Evolutionary conservation across 1,140 invertebrate genomes (phyloP).

Genomic region (Caenorhabditis remanei): DNA sequence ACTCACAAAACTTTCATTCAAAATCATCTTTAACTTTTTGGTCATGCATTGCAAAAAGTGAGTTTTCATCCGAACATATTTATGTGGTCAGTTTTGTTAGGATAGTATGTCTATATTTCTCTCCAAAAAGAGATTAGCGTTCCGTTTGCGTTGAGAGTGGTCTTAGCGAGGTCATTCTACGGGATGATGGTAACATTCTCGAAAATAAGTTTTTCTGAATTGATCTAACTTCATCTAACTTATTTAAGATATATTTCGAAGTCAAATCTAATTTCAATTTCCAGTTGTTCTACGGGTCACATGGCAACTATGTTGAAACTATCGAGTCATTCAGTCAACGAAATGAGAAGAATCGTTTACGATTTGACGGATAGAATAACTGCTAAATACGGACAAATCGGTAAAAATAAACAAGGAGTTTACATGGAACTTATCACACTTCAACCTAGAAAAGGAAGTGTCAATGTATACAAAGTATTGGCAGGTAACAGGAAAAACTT

Average conservation of each 20-base stretch:
- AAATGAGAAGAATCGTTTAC: not conserved
- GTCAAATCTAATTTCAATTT: not conserved
- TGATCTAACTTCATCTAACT: too few relatives aligned
- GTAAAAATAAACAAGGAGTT: not conserved
- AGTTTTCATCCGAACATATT: not conserved
- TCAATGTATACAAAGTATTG: not conserved
- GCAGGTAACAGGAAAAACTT: not conserved
- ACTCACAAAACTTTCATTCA: conserved; percentile 8
- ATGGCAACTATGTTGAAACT: not conserved
- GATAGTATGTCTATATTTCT: too few relatives aligned
- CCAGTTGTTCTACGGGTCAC: not conserved
- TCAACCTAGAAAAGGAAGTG: not conserved
- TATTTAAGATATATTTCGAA: not conserved
- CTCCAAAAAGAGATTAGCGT: too few relatives aligned
- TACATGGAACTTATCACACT: conserved; percentile 8
- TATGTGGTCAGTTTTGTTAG: too few relatives aligned
- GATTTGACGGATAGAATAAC: conserved; percentile 14
- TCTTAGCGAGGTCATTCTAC: too few relatives aligned
- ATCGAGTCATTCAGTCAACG: not conserved
- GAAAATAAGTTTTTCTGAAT: too few relatives aligned
- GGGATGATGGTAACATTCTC: too few relatives aligned
- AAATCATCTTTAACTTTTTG: conserved; percentile 23
- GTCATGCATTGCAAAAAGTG: conserved; percentile 35
- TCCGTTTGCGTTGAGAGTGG: too few relatives aligned
- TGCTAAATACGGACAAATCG: not conserved